phyloP scores from a whole-genome alignment of 2,888 invertebrate species.

The Stenotaenia linearis region DNA sequence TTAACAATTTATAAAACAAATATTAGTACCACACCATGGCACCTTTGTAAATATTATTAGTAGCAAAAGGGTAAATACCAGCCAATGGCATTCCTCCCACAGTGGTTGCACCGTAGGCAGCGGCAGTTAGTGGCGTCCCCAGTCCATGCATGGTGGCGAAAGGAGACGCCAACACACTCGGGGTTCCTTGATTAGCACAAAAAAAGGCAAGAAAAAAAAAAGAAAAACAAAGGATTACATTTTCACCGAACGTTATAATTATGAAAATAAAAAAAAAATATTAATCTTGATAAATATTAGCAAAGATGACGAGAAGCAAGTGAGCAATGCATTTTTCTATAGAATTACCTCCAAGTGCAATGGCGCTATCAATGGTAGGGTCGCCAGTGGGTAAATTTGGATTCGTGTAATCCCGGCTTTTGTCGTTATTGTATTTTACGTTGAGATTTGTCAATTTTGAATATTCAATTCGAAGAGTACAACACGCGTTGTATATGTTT shows the following conservation, averaged over 20 bases:
- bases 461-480: conserved; percentile 97
- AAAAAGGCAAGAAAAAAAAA: conserved; percentile 34
- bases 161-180: conserved; percentile 78
- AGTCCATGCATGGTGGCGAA: conserved; percentile 72
- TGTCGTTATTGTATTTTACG: conserved; percentile 99
- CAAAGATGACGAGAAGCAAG: not conserved
- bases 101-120: conserved; percentile 45
- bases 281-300: not conserved
- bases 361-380: conserved; percentile 50
- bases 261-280: not conserved
- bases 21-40: not conserved
- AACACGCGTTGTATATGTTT: conserved; percentile 99
- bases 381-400: conserved; percentile 95
- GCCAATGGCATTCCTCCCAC: conserved; percentile 35
- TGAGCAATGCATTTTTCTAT: not conserved
- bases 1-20: not conserved
- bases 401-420: conserved; percentile 98
- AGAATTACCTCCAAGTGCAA: conserved; percentile 51
- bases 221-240: conserved; percentile 18
- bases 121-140: conserved; percentile 67
- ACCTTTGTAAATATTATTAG: conserved; percentile 2
- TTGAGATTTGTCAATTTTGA: conserved; percentile 96
- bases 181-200: conserved; percentile 59
- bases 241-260: not conserved
- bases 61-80: conserved; percentile 32